These are phyloP conservation scores for Gila robusta DNA, from an alignment of 2,797 vertebrate species.

Conservation along the genomic window DNA sequence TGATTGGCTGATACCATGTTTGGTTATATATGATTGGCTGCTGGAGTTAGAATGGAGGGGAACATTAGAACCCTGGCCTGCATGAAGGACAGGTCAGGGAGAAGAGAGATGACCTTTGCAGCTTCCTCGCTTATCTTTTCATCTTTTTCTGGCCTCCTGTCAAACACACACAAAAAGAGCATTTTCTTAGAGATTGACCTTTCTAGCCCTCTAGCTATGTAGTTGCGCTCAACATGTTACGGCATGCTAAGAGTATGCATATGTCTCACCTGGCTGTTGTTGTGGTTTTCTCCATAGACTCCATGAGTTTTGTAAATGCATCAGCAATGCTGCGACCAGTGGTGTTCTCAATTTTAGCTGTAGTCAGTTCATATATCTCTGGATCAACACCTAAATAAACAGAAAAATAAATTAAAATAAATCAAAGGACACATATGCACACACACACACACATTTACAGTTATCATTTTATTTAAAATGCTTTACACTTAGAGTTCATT, in stretches of 20 bases:
- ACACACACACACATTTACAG: neutral
- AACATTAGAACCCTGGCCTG: slow-evolving; percentile 93
- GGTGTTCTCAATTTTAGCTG: slow-evolving; percentile 85
- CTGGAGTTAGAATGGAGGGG: slow-evolving; percentile 81
- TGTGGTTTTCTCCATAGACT: slow-evolving; percentile 86
- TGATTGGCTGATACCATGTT: neutral
- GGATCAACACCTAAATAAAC: slow-evolving; percentile 86
- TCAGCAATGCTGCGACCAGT: slow-evolving; percentile 81
- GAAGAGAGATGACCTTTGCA: slow-evolving; percentile 80
- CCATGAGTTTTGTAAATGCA: slow-evolving; percentile 88
- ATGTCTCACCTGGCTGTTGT: slow-evolving; percentile 82
- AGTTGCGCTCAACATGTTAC: neutral
- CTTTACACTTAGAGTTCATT: neutral
- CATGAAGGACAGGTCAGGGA: slow-evolving; percentile 92
- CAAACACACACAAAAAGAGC: slow-evolving; percentile 27
- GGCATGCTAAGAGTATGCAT: neutral
- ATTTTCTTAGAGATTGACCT: slow-evolving; percentile 14
- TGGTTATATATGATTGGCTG: slow-evolving; percentile 43
- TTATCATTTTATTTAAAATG: neutral
- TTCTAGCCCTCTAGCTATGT: neutral
- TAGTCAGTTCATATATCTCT: slow-evolving; percentile 90
- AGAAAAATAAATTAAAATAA: neutral
- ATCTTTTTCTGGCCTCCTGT: slow-evolving; percentile 84
- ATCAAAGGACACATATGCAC: neutral
- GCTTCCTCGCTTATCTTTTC: slow-evolving; percentile 88